Evolutionary conservation across 2,888 invertebrate species (phyloP).

Genomic region (Oasisia sp.): DNA sequence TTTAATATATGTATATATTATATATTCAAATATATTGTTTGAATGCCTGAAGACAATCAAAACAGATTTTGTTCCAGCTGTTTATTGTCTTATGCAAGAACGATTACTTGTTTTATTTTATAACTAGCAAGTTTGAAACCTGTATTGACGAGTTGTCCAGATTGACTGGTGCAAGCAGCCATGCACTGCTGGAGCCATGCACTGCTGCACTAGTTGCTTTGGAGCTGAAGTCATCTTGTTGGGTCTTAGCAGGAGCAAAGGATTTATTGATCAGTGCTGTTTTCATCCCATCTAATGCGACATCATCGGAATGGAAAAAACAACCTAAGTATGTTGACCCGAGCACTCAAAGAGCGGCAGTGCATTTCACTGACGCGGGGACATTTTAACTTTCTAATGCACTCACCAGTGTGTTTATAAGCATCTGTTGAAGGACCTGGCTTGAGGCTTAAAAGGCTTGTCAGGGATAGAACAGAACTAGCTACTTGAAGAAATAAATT

Average conservation of each 20-base stretch:
- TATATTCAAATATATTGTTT: too few species aligned
- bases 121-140: too few species aligned
- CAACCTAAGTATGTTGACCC: neutral
- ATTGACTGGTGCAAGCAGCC: too few species aligned
- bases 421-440: neutral
- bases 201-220: too few species aligned
- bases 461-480: neutral
- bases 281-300: neutral
- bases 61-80: too few species aligned
- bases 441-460: neutral
- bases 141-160: too few species aligned
- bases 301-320: neutral
- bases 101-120: too few species aligned
- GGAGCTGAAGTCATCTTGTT: neutral
- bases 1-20: too few species aligned
- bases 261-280: slow-evolving; percentile 2
- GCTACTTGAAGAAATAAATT: neutral
- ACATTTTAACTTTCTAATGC: neutral
- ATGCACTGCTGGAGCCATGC: too few species aligned
- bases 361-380: neutral
- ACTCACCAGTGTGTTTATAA: neutral
- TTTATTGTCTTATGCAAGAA: too few species aligned
- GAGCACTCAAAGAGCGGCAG: too few species aligned
- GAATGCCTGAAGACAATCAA: too few species aligned
- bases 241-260: neutral